Percentiles rank a stretch among this genome's conserved stretches.
These are phyloP conservation scores for Ciconia maguari DNA, from an alignment of 2,113 vertebrate genomes.

Conservation along the genomic window DNA sequence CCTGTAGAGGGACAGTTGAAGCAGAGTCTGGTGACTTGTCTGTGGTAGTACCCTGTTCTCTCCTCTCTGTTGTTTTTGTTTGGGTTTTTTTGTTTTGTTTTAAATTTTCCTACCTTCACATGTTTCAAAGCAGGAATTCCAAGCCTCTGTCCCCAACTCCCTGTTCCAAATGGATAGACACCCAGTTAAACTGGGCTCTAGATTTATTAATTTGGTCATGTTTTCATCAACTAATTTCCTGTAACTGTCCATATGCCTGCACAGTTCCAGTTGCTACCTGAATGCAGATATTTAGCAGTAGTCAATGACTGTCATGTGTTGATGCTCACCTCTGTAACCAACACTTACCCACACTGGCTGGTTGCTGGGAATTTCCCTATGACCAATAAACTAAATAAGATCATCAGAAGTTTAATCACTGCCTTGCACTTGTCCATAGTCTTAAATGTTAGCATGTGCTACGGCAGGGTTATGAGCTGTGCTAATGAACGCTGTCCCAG, in stretches of 20 bases:
- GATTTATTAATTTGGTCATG: not conserved
- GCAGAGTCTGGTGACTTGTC: not conserved
- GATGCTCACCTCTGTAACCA: not conserved
- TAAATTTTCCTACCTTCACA: not conserved
- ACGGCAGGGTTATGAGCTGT: not conserved
- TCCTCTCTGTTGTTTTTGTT: not conserved
- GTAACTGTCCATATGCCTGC: not conserved
- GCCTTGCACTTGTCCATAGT: not conserved
- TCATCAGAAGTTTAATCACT: not conserved
- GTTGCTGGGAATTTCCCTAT: rapidly evolving
- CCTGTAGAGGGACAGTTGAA: not conserved
- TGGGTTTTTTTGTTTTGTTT: not conserved
- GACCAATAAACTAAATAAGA: not conserved
- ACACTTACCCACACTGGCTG: rapidly evolving
- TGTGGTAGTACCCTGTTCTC: not conserved
- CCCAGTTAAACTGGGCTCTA: not conserved
- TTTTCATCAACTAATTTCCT: not conserved
- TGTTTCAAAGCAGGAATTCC: not conserved
- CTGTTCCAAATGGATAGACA: not conserved
- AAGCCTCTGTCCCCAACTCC: not conserved
- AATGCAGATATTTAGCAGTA: not conserved
- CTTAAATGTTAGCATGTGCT: rapidly evolving
- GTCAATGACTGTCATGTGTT: not conserved
- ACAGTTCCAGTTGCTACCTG: not conserved
- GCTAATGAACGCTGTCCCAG: not conserved